A percentile compares a stretch with the other conserved stretches of the same genome.
Evolutionary conservation across 2,888 invertebrate species (phyloP).

Genomic region (Shargacucullia verbasci): DNA sequence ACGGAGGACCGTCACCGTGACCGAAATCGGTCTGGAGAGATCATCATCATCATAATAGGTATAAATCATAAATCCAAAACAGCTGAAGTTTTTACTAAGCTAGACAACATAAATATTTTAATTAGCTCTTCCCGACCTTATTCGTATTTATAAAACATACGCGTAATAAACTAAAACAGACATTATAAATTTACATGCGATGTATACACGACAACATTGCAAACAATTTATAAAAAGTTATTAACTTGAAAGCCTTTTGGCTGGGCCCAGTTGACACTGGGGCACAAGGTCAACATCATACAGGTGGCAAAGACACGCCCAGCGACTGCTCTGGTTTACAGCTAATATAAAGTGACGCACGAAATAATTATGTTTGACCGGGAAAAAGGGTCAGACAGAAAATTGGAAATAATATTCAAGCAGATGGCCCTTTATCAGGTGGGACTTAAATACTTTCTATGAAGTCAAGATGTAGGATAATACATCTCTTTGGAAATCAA

Average conservation of each 20-base stretch:
- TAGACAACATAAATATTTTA: too few species aligned
- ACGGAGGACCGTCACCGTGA: too few species aligned
- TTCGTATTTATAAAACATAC: too few species aligned
- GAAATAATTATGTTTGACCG: slow-evolving; percentile 29
- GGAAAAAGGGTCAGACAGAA: slow-evolving; percentile 29
- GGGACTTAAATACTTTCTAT: slow-evolving; percentile 2
- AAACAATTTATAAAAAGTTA: slow-evolving; percentile 44
- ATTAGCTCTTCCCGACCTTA: too few species aligned
- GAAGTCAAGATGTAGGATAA: neutral
- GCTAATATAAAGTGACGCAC: slow-evolving; percentile 25
- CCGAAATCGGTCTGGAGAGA: too few species aligned
- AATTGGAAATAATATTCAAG: neutral
- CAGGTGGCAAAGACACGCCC: slow-evolving; percentile 32
- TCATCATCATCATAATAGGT: too few species aligned
- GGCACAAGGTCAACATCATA: slow-evolving; percentile 30
- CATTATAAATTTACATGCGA: too few species aligned
- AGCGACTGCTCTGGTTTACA: slow-evolving; percentile 15
- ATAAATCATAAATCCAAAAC: too few species aligned
- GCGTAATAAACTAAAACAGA: too few species aligned
- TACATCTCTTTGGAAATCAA: too few species aligned
- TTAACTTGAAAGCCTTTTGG: slow-evolving; percentile 34
- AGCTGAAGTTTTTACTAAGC: too few species aligned
- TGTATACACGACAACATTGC: slow-evolving; percentile 12
- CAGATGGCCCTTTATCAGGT: neutral
- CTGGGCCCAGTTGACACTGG: slow-evolving; percentile 7